Conservation (phyloP, 2,888 invertebrate species). For the Beris morrisii region DNA sequence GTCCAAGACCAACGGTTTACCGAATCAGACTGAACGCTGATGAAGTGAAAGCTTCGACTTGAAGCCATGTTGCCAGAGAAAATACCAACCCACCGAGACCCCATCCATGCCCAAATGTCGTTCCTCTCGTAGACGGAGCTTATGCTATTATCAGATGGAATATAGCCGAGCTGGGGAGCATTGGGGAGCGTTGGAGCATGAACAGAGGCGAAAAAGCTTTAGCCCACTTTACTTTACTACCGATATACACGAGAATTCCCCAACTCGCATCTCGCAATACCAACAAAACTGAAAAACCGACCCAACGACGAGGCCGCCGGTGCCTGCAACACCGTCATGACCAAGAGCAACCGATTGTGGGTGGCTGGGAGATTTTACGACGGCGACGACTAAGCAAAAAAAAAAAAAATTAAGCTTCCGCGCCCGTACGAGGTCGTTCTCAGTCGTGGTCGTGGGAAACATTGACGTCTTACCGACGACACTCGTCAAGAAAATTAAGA, state of each 20-base stretch:
- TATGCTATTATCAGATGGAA: too few species aligned
- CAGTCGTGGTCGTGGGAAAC: constrained; percentile 26
- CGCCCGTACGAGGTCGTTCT: constrained; percentile 18
- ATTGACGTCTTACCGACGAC: constrained; percentile 12
- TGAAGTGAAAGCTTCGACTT: constrained; percentile 11
- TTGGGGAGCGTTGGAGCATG: too few species aligned
- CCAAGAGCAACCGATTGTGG: not conserved
- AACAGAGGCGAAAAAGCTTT: too few species aligned
- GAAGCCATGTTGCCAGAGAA: constrained; percentile 12
- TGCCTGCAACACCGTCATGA: too few species aligned
- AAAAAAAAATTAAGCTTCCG: constrained; percentile 11
- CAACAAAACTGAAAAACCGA: too few species aligned
- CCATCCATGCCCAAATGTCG: not conserved
- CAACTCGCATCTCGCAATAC: too few species aligned
- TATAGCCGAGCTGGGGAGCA: too few species aligned
- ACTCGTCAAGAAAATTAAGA: not conserved
- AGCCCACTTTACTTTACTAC: too few species aligned
- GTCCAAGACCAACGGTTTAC: constrained; percentile 33
- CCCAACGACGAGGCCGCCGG: too few species aligned
- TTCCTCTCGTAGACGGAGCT: not conserved
- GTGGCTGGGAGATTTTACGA: constrained; percentile 22
- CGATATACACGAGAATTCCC: too few species aligned
- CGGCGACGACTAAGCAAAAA: constrained; percentile 24
- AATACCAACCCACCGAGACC: not conserved
- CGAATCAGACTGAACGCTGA: constrained; percentile 33